phyloP scores from a whole-genome alignment of 2,113 vertebrate species.

The Toxostoma redivivum region DNA sequence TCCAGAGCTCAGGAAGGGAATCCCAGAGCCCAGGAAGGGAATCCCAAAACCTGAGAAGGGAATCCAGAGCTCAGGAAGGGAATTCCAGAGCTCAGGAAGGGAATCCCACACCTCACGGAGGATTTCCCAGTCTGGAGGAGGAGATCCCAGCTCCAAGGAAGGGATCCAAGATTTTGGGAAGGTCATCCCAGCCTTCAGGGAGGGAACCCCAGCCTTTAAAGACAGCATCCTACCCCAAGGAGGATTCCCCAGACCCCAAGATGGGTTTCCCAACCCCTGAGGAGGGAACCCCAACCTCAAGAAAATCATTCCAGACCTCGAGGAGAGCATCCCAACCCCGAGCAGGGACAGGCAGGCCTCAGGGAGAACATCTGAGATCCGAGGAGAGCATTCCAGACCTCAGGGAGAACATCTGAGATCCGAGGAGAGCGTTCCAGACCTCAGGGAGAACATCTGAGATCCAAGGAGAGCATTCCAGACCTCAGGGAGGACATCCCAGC shows the following conservation, averaged over 20 bases:
- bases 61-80: too few relatives aligned
- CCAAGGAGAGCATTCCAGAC: background rate
- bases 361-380: too few relatives aligned
- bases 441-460: too few relatives aligned
- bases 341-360: background rate
- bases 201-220: background rate
- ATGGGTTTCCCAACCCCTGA: rapidly evolving
- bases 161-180: background rate
- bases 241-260: too few relatives aligned
- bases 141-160: background rate
- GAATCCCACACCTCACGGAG: background rate
- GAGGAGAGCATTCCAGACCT: background rate
- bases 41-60: too few relatives aligned
- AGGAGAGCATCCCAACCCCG: background rate
- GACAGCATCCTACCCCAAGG: too few relatives aligned
- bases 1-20: too few relatives aligned
- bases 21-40: background rate
- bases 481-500: background rate
- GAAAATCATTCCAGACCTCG: too few relatives aligned
- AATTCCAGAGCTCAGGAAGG: too few relatives aligned
- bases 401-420: background rate
- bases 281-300: background rate
- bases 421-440: background rate
- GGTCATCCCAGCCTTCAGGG: background rate
- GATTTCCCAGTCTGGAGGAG: too few relatives aligned